Base-by-base conservation (phyloP, 2,113 vertebrate species). In the Empidonax alnorum region DNA sequence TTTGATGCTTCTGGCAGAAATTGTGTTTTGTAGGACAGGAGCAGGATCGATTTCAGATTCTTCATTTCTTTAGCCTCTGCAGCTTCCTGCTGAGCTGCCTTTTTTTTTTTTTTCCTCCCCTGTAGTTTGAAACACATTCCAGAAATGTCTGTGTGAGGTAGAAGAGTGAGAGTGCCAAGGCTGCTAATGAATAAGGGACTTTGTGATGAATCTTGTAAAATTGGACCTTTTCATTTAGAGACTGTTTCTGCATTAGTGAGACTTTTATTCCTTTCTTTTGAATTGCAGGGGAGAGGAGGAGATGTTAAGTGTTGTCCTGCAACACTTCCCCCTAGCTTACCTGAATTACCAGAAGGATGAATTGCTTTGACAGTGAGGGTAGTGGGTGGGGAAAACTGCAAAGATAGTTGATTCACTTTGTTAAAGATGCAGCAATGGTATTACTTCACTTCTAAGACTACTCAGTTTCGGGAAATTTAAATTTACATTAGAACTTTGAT, bases 171-270 rank as follows among this genome's bases (percentile, higher is more conserved):
- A 91, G 56, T 90, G 82, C 85, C 91, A 87, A 59, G 79, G 39
- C 39, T 87, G 47, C 41, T 92, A 62, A 41, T 91, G 87, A 96
- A 91, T 95, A 87, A 90, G 78, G 62, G 91, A 84, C 94, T 86
- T 89, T 92, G 80, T 95, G 74, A 84, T 87, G 35, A 67, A 87
- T 89, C 80, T 94, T 93, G 91, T 93, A 95, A 93, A 93, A 95
- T 52, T 62, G 84, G 89, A 90, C 68, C 87, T 93, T 94, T 96
- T 93, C 35, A 63, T 83, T 82, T 69, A 84, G 62, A 63, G 33
- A 76, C 15, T 84, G 44, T 39, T 67, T 96, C 69, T 90, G 91
- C 55, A 10, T 94, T 95, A 85, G 87, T 16, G 42, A 63, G 50
- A 28, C 87, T 81, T 96, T 93, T 96, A 84, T 95, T 95, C 46